These are phyloP conservation scores for Thrips palmi DNA, from an alignment of 1,140 invertebrate species.

Conservation along the genomic window DNA sequence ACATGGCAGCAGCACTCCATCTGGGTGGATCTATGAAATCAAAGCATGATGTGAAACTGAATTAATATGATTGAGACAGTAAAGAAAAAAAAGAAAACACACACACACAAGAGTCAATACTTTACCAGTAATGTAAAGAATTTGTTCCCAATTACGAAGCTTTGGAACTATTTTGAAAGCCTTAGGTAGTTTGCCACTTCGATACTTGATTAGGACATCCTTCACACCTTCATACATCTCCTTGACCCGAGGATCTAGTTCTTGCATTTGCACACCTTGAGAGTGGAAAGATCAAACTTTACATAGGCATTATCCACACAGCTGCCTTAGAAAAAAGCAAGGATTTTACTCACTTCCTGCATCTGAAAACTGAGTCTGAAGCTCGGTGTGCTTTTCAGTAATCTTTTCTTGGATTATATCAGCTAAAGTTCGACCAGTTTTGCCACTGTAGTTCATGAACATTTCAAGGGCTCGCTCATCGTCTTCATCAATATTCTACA, in stretches of 20 bases:
- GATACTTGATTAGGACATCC: constrained; percentile 70
- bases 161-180: constrained; percentile 94
- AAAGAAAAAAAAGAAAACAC: constrained; percentile 3
- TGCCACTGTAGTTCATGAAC: constrained; percentile 59
- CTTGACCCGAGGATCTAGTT: constrained; percentile 50
- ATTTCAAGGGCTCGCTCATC: constrained; percentile 71
- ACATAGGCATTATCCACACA: background rate
- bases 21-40: constrained; percentile 39
- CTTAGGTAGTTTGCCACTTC: constrained; percentile 92
- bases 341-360: constrained; percentile 26
- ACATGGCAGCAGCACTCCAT: constrained; percentile 92
- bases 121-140: constrained; percentile 60
- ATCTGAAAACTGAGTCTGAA: constrained; percentile 71
- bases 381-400: constrained; percentile 80
- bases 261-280: constrained; percentile 44
- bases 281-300: constrained; percentile 2
- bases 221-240: constrained; percentile 78
- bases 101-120: background rate
- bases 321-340: background rate
- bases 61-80: background rate
- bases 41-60: background rate
- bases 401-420: constrained; percentile 88
- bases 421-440: constrained; percentile 48
- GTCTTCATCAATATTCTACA: constrained; percentile 54
- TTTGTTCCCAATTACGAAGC: constrained; percentile 91